Evolutionary conservation across 92 coral and sea anemone species (phyloP).

Genomic region (Porites lobata): DNA sequence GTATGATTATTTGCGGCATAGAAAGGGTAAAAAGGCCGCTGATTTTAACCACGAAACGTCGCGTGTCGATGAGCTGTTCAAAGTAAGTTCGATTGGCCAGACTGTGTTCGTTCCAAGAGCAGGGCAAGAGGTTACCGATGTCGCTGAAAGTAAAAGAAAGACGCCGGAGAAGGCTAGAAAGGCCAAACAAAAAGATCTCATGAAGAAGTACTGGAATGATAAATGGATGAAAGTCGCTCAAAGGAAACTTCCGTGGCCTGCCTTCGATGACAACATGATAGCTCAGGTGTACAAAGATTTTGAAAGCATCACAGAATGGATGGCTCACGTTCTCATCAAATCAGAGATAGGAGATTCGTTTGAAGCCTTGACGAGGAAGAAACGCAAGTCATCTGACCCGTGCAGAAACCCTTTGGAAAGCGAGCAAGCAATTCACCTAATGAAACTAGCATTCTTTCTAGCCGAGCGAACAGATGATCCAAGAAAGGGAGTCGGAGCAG

Average conservation of each 20-base stretch:
- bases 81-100: conserved; percentile 22
- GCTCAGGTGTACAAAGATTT: conserved; percentile 55
- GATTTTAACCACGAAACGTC: neutral
- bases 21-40: too few species aligned
- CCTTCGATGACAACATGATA: conserved; percentile 40
- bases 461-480: conserved; percentile 91
- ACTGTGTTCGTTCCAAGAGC: conserved; percentile 10
- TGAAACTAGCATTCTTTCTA: conserved; percentile 77
- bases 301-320: conserved; percentile 70
- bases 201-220: conserved; percentile 20
- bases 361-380: neutral
- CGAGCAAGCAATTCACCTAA: conserved; percentile 64
- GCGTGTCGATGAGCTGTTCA: conserved; percentile 60
- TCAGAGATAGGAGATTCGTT: neutral
- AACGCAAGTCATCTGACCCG: neutral
- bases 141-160: neutral
- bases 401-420: neutral
- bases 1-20: conserved; percentile 2
- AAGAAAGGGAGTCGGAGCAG: conserved; percentile 82
- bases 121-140: neutral
- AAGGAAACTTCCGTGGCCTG: conserved; percentile 70
- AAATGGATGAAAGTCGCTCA: conserved; percentile 53
- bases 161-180: neutral
- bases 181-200: neutral
- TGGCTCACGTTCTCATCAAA: conserved; percentile 40